These are phyloP conservation scores for Aegypius monachus DNA, from an alignment of 2,113 vertebrate genomes.

Conservation along the genomic window DNA sequence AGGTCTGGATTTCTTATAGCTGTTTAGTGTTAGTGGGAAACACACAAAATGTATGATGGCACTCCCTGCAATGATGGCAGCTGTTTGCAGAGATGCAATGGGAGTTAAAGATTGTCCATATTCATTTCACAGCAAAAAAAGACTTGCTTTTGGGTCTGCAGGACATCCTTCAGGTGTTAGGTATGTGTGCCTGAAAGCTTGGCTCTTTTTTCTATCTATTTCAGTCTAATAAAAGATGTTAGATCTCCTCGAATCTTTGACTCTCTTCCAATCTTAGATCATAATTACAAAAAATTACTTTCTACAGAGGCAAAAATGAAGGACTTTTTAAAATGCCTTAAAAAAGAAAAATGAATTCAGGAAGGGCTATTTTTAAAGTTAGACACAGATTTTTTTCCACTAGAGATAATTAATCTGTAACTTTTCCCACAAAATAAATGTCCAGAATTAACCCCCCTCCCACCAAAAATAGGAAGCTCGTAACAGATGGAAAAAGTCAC, in stretches of 20 bases:
- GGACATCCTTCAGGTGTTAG: background rate
- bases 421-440: background rate
- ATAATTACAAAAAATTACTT: conserved; percentile 50
- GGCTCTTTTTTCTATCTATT: background rate
- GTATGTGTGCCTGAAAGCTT: background rate
- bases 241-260: background rate
- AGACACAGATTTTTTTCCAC: background rate
- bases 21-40: background rate
- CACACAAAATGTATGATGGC: background rate
- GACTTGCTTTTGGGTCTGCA: background rate
- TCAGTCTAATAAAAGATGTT: conserved; percentile 12
- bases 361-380: conserved; percentile 39
- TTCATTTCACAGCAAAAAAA: background rate
- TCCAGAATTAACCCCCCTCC: conserved; percentile 2
- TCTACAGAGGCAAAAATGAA: background rate
- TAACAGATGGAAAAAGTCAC: conserved; percentile 31
- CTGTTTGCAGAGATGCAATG: background rate
- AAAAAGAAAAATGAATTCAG: conserved; percentile 39
- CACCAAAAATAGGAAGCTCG: background rate
- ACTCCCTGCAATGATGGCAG: background rate
- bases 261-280: conserved; percentile 18
- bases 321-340: background rate
- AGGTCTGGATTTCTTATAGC: background rate
- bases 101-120: background rate
- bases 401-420: conserved; percentile 33